Conservation (phyloP, 2,888 invertebrate species). For the Lepeophtheirus nordmannii region DNA sequence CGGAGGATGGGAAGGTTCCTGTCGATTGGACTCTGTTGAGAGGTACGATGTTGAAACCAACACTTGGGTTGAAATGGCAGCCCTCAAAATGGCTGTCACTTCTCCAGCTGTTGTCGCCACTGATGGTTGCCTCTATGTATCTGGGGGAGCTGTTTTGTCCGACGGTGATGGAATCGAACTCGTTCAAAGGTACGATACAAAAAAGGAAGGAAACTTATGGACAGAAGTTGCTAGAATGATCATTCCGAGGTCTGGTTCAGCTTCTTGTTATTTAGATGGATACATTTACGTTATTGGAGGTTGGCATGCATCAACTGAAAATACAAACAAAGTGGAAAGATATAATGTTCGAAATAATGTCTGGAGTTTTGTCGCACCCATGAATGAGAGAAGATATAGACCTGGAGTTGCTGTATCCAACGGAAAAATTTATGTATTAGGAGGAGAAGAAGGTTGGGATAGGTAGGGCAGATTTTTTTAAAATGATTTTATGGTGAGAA, state of each 20-base stretch:
- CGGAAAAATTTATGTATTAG: constrained; percentile 38
- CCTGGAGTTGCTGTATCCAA: constrained; percentile 34
- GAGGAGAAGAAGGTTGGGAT: constrained; percentile 41
- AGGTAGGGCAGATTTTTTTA: constrained; percentile 27
- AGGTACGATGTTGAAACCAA: constrained; percentile 38
- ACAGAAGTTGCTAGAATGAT: constrained; percentile 37
- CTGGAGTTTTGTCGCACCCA: constrained; percentile 36
- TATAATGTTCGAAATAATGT: constrained; percentile 35
- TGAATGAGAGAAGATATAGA: constrained; percentile 38
- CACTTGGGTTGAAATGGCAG: constrained; percentile 36
- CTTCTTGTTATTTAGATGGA: constrained; percentile 37
- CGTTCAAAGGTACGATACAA: constrained; percentile 37
- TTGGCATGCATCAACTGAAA: constrained; percentile 40
- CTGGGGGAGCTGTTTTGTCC: constrained; percentile 38
- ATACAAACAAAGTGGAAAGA: constrained; percentile 39
- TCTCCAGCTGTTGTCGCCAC: constrained; percentile 38
- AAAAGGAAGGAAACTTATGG: constrained; percentile 34
- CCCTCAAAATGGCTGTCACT: constrained; percentile 38
- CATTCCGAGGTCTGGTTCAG: constrained; percentile 39
- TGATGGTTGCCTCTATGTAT: constrained; percentile 28
- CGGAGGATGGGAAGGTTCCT: constrained; percentile 40
- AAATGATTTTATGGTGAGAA: constrained; percentile 37
- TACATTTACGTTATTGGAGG: constrained; percentile 39
- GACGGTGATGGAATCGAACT: constrained; percentile 40
- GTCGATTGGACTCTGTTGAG: constrained; percentile 38